Evolutionary conservation across 2,113 vertebrate genomes (phyloP), one percentile per base, ranked within the genome.

Genomic region (Camelus dromedarius): DNA sequence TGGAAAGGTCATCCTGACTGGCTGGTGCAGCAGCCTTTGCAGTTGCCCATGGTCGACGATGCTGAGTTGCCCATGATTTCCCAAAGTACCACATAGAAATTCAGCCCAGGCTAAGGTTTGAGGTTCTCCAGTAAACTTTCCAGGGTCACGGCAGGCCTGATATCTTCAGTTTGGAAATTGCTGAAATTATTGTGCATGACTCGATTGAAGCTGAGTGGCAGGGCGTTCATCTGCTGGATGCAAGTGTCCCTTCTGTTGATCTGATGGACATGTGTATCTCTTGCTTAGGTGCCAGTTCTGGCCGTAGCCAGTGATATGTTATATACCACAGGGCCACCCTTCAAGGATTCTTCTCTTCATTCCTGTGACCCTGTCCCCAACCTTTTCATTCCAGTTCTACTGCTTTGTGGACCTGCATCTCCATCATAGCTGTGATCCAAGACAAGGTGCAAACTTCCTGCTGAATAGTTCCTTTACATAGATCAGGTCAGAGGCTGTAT

Each of bases 121-220:
- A 67, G 50, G 81, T 73, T 82, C 50, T 89, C 12, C 5, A 30
- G 70, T 69, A 50, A 81, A 62, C n/a, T 67, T 80, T 84, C 81
- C 30, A 62, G 60, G 24, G n/a, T 75, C 19, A 26, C 79, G 46
- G 20, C 11, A 18, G 56, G 38, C 35, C 12, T 89, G 7, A 64
- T 64, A 72, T 28, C 12, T 95, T 92, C 8, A 58, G 5, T 84
- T 88, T 87, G 54, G 58, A 91, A 82, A 77, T 88, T 79, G 75
- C 42, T 80, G 26, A 69, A 24, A 82, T 80, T 58, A 26, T 94
- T 89, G 24, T 8, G 56, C 26, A 48, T 89, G 5, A 2, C 30
- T 88, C 70, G 30, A 73, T 70, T 52, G 83, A 86, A 32, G 52
- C 8, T 30, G 9, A 58, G 14, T 48, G n/a, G 35, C 67, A 64